Conservation (phyloP, 2,888 invertebrate species). For the Drosophila nr. perissopoda region DNA sequence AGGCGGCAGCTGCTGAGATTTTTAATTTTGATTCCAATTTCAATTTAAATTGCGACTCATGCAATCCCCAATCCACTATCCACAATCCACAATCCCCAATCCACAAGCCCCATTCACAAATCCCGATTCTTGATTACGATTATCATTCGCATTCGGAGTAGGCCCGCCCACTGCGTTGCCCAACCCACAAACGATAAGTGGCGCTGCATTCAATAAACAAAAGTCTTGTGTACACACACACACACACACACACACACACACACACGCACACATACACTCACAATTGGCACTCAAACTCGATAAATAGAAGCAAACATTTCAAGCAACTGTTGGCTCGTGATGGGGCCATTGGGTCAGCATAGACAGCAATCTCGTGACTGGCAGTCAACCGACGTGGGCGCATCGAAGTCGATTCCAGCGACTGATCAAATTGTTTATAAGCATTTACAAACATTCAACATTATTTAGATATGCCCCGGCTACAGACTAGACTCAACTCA, state of each 20-base stretch:
- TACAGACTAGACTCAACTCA: background rate
- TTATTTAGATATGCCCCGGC: background rate
- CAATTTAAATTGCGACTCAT: constrained; percentile 23
- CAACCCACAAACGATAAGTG: constrained; percentile 36
- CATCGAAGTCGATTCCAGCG: constrained; percentile 34
- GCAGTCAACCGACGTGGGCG: constrained; percentile 27
- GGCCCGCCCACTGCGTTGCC: constrained; percentile 37
- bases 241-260: constrained; percentile 1
- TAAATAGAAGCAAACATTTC: constrained; percentile 12
- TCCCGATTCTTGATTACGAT: constrained; percentile 22
- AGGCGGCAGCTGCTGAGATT: constrained; percentile 22
- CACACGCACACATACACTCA: background rate
- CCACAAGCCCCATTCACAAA: constrained; percentile 2
- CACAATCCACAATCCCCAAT: background rate
- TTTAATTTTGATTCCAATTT: constrained; percentile 37
- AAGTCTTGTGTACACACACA: constrained; percentile 1
- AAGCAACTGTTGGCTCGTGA: constrained; percentile 37
- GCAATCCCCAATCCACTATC: background rate
- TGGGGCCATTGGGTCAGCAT: constrained; percentile 42
- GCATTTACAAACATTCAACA: constrained; percentile 25
- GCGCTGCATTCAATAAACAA: constrained; percentile 51
- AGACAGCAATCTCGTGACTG: constrained; percentile 51
- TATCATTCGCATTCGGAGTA: constrained; percentile 12
- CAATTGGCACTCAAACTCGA: constrained; percentile 15
- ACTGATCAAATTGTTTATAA: constrained; percentile 53